Evolutionary conservation across 2,113 vertebrate species (phyloP), one percentile per base, ranked within the genome.

Genomic region (Todiramphus saurophagus): DNA sequence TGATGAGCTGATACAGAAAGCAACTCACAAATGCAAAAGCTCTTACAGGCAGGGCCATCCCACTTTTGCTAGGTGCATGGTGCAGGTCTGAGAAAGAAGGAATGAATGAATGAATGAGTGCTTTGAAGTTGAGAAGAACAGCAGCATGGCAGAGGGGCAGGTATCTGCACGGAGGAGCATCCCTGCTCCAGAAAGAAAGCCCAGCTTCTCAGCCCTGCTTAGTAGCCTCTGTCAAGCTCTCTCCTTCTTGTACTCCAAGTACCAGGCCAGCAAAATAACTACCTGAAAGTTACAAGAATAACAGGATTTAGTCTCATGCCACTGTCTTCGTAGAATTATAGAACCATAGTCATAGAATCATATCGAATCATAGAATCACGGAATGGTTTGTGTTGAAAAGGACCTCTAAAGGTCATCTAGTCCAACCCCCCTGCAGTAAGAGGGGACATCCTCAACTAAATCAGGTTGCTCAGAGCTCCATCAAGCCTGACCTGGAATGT

Each of bases 61-160:
- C 33, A 2, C 39, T 50, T 89, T 10, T 66, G 30, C 28, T 9
- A 10, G 28, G 11, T 23, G 24, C 33, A 4, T 7, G 9, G 23
- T 3, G 1, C 1, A 20, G 25, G 16, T n/a, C 44, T 48, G 33
- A 60, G 59, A 30, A 43, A 48, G 46, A 15, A 70, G 50, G 11
- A 23, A 15, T 1, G 7, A 11, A 4, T 1, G 7, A 11, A 4
- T 1, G 4, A 46, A 51, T 51, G 23, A 11, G 1, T 10, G 35
- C n/a, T 43, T 33, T 37, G 74, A 77, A 68, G 31, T 20, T 0
- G 0, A 44, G 37, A 37, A 53, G n/a, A 58, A 63, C 62, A 72
- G 78, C 23, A 56, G 10, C 51, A 5, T 1, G 28, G n/a, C 69
- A 39, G n/a, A 70, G 43, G 66, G 20, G 16, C 74, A 39, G 19